Percentiles rank a stretch among this genome's conserved stretches.
Evolutionary conservation across 2,888 invertebrate genomes (phyloP).

Genomic region (Ceraclea dissimilis): DNA sequence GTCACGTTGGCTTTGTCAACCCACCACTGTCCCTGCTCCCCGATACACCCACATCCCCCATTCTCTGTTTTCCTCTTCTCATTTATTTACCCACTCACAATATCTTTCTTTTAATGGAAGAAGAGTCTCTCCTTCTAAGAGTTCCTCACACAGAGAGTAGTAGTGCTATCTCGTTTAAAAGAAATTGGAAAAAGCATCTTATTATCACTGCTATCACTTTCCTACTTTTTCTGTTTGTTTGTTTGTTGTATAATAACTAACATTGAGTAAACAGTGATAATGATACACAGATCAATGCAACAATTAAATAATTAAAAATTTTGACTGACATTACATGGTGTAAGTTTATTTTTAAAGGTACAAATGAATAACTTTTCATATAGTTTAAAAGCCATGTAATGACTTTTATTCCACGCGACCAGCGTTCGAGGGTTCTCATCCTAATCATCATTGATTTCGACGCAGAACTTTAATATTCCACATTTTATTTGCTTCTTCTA

Average conservation of each 20-base stretch:
- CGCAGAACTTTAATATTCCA: no score
- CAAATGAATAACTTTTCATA: no score
- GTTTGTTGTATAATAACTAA: not conserved
- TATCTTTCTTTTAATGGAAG: not conserved
- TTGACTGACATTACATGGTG: no score
- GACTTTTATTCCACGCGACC: no score
- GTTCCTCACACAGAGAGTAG: no score
- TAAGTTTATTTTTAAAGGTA: no score
- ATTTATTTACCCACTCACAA: slow-evolving; percentile 1
- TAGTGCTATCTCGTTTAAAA: not conserved
- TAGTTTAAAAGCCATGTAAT: no score
- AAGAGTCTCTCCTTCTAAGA: not conserved
- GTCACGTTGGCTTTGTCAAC: not conserved
- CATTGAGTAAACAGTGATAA: not conserved
- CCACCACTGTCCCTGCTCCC: not conserved
- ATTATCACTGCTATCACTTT: not conserved
- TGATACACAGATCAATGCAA: not conserved
- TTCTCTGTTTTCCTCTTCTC: not conserved
- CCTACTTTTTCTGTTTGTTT: not conserved
- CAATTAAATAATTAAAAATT: no score
- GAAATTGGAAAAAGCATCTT: slow-evolving; percentile 2
- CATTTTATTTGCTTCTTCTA: no score
- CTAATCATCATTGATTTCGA: no score
- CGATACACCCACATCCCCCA: not conserved
- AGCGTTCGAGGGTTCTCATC: no score